A percentile compares a stretch with the other conserved stretches of the same genome.
Evolutionary conservation across 2,888 invertebrate genomes (phyloP).

Genomic region (Calephelis perditalis): DNA sequence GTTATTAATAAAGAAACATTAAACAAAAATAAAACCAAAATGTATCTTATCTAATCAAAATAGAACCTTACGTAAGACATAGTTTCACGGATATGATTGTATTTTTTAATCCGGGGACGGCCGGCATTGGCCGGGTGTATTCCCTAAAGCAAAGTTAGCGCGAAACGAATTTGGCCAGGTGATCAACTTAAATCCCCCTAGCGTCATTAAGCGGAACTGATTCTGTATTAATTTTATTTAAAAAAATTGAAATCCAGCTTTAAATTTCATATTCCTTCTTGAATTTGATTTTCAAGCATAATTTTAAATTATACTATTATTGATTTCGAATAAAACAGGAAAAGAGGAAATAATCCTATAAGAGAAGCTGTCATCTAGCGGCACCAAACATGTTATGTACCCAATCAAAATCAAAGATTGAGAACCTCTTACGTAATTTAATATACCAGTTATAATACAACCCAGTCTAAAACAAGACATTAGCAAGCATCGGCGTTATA

Average conservation of each 20-base stretch:
- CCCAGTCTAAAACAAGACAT: too few relatives aligned
- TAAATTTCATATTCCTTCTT: too few relatives aligned
- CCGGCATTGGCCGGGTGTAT: constrained; percentile 41
- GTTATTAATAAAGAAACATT: not conserved
- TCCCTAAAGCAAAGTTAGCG: constrained; percentile 64
- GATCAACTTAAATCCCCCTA: constrained; percentile 62
- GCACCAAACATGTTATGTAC: too few relatives aligned
- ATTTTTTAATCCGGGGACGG: constrained; percentile 8
- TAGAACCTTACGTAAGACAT: constrained; percentile 5
- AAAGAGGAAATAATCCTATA: too few relatives aligned
- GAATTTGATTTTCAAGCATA: too few relatives aligned
- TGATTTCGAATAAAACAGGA: too few relatives aligned
- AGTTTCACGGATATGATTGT: constrained; percentile 5
- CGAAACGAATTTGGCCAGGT: constrained; percentile 61
- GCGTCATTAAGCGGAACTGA: constrained; percentile 56
- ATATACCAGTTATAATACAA: too few relatives aligned
- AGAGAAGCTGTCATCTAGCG: too few relatives aligned
- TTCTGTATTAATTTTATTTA: constrained; percentile 43
- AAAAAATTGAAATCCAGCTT: constrained; percentile 11
- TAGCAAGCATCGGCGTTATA: too few relatives aligned
- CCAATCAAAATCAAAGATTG: too few relatives aligned
- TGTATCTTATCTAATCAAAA: constrained; percentile 1
- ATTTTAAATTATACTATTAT: too few relatives aligned
- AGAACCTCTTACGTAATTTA: too few relatives aligned
- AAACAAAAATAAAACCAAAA: constrained; percentile 1